A percentile compares a stretch with the other conserved stretches of the same genome.
These are phyloP conservation scores for Crepidodera aurea DNA, from an alignment of 2,888 invertebrate species.

Conservation along the genomic window DNA sequence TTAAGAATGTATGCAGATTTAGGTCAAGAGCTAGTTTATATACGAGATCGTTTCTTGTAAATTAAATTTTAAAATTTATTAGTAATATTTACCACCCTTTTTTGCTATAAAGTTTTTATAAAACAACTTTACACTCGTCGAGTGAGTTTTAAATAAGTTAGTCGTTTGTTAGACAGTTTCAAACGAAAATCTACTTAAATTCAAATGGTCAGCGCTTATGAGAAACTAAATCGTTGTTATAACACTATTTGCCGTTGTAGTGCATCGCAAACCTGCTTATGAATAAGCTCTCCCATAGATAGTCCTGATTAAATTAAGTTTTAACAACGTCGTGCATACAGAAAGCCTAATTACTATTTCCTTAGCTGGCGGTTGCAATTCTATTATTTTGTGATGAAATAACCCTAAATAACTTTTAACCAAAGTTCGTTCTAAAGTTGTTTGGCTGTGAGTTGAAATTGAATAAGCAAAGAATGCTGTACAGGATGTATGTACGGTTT, in stretches of 20 bases:
- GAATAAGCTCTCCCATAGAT: conserved; percentile 5
- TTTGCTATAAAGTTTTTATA: too few species aligned
- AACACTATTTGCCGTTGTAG: not conserved
- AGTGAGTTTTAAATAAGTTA: too few species aligned
- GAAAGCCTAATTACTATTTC: conserved; percentile 22
- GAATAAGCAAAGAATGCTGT: too few species aligned
- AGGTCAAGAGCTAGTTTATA: too few species aligned
- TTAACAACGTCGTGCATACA: conserved; percentile 24
- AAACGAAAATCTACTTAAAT: not conserved
- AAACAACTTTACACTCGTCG: too few species aligned
- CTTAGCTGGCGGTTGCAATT: conserved; percentile 25
- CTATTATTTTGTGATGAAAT: conserved; percentile 19
- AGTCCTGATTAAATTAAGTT: conserved; percentile 21
- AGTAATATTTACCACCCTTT: too few species aligned
- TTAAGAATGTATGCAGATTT: too few species aligned
- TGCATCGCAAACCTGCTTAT: conserved; percentile 1
- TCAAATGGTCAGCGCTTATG: not conserved
- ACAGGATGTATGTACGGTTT: too few species aligned
- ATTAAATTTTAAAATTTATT: too few species aligned
- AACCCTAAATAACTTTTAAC: not conserved
- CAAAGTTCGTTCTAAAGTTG: not conserved
- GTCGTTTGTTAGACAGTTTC: too few species aligned
- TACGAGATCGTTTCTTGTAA: too few species aligned
- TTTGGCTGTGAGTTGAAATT: not conserved
- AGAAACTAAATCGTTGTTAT: not conserved